phyloP scores from a whole-genome alignment of 2,113 vertebrate species.

The Callocephalon fimbriatum region DNA sequence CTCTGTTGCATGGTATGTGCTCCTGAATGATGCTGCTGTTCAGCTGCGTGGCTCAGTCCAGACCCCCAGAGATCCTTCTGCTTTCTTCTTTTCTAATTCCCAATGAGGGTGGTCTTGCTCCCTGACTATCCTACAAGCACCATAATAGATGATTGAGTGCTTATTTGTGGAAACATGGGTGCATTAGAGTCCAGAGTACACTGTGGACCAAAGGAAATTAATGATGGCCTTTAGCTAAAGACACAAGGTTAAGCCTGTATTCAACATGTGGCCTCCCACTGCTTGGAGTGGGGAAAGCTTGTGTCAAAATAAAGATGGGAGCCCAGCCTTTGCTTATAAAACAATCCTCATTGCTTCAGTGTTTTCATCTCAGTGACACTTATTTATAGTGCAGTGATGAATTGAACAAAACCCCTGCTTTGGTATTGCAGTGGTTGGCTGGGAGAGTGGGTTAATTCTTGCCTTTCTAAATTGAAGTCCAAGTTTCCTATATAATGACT shows the following conservation, averaged over 20 bases:
- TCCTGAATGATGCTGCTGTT: constrained; percentile 47
- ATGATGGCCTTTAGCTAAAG: background rate
- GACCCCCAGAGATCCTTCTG: background rate
- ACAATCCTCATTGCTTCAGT: rapidly evolving
- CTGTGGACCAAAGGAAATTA: background rate
- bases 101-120: constrained; percentile 14
- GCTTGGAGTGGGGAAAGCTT: background rate
- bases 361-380: background rate
- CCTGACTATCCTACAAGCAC: background rate
- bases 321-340: background rate
- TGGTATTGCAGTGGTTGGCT: background rate
- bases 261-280: background rate
- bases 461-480: background rate
- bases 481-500: background rate
- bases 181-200: rapidly evolving
- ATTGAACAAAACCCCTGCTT: background rate
- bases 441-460: background rate
- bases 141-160: background rate
- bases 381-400: background rate
- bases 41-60: background rate
- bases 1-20: background rate
- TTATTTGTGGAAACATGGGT: background rate
- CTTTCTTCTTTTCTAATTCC: background rate
- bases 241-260: background rate
- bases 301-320: background rate